Conservation (phyloP, 2,888 invertebrate genomes). For the Lepidonotus clava region DNA sequence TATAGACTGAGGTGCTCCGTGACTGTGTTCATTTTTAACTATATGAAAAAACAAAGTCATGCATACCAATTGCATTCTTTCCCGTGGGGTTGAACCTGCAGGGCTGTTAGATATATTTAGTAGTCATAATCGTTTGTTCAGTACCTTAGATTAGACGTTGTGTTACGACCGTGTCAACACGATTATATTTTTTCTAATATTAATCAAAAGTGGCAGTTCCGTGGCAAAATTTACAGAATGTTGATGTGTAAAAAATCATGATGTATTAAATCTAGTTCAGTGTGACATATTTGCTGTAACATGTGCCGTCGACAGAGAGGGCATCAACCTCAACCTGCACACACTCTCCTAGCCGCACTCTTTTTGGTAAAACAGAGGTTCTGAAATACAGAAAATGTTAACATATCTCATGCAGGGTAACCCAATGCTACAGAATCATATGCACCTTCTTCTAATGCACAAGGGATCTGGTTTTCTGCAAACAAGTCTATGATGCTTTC, state of each 20-base stretch:
- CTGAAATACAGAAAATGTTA: neutral
- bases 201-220: conserved; percentile 48
- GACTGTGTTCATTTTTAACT: conserved; percentile 38
- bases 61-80: conserved; percentile 29
- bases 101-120: conserved; percentile 16
- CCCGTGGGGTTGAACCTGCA: conserved; percentile 52
- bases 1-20: conserved; percentile 51
- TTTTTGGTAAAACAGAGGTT: neutral
- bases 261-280: conserved; percentile 24
- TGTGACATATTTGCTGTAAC: too few species aligned
- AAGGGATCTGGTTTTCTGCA: neutral
- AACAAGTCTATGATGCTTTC: neutral
- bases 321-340: neutral
- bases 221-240: conserved; percentile 45
- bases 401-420: conserved; percentile 28
- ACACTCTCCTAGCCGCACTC: neutral
- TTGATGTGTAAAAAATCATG: neutral
- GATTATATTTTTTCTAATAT: conserved; percentile 46
- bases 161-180: conserved; percentile 42
- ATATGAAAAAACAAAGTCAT: conserved; percentile 3
- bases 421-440: neutral
- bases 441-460: conserved; percentile 20
- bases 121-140: conserved; percentile 29
- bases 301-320: too few species aligned
- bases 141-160: conserved; percentile 25